Conservation (phyloP, 1,140 invertebrate species). For the Hyposmocoma kahamanoa region DNA sequence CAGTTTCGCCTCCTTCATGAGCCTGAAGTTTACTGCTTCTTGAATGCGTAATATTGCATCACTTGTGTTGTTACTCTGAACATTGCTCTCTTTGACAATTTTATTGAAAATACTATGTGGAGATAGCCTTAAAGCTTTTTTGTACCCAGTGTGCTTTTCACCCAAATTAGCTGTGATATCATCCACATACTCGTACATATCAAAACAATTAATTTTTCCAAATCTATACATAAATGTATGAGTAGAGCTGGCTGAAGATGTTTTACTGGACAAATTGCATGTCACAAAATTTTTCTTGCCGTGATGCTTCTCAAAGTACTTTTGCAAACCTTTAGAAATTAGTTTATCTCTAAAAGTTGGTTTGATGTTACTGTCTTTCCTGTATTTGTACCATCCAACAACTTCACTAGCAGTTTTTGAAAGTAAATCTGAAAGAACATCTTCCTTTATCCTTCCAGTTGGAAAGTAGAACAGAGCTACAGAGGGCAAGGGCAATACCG, state of each 20-base stretch:
- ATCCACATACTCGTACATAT: conserved; percentile 63
- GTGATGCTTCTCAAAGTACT: conserved; percentile 69
- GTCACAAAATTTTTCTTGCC: conserved; percentile 69
- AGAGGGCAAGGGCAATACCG: conserved; percentile 72
- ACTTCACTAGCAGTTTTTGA: conserved; percentile 71
- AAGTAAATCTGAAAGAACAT: conserved; percentile 69
- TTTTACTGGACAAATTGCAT: conserved; percentile 71
- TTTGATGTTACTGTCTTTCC: conserved; percentile 65
- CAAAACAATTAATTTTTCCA: conserved; percentile 64
- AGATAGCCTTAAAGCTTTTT: conserved; percentile 38
- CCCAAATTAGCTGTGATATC: conserved; percentile 68
- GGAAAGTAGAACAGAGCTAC: conserved; percentile 72
- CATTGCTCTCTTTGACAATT: conserved; percentile 57
- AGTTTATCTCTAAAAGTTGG: conserved; percentile 74
- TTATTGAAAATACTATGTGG: conserved; percentile 53
- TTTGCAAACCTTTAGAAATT: conserved; percentile 75
- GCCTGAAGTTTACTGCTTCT: conserved; percentile 53
- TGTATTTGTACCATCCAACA: conserved; percentile 79
- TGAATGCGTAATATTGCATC: conserved; percentile 60
- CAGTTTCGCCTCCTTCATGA: conserved; percentile 53
- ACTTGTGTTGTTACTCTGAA: conserved; percentile 47
- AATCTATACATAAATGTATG: conserved; percentile 76
- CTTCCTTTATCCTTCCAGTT: conserved; percentile 72
- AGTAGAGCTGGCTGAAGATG: conserved; percentile 62
- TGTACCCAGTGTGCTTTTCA: conserved; percentile 62